phyloP scores from a whole-genome alignment of 2,797 vertebrate genomes.

The Amphiprion clarkii region DNA sequence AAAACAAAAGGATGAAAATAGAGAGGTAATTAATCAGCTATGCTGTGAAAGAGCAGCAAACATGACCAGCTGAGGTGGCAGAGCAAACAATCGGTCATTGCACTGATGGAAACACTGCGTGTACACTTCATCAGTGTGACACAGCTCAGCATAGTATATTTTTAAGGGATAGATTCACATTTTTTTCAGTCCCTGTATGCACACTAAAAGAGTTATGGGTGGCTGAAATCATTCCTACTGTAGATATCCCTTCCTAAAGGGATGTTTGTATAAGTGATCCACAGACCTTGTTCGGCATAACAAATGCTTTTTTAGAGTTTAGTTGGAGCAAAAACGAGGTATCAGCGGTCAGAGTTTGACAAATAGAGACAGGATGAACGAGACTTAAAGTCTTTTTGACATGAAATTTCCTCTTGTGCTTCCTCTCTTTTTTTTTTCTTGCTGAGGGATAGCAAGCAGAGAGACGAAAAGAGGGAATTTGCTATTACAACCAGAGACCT shows the following conservation, averaged over 20 bases:
- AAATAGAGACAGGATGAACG: not conserved
- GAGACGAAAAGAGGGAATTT: too few relatives aligned
- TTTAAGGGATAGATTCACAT: constrained; percentile 4
- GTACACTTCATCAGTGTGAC: not conserved
- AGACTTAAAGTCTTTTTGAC: not conserved
- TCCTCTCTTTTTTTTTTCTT: too few relatives aligned
- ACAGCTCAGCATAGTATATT: not conserved
- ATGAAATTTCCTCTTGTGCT: too few relatives aligned
- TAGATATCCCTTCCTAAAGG: not conserved
- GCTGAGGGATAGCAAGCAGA: too few relatives aligned
- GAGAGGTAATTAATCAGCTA: constrained; percentile 85
- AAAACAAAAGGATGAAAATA: constrained; percentile 72
- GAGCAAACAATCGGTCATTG: constrained; percentile 43
- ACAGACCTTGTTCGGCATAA: too few relatives aligned
- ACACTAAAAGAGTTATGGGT: not conserved
- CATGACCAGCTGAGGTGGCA: constrained; percentile 44
- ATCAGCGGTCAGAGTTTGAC: not conserved
- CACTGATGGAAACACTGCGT: constrained; percentile 33
- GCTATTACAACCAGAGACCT: too few relatives aligned
- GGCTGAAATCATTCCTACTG: not conserved
- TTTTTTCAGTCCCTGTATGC: not conserved
- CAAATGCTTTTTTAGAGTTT: constrained; percentile 2
- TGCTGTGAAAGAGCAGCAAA: constrained; percentile 68
- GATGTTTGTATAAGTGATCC: not conserved
- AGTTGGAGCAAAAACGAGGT: not conserved